A percentile compares a stretch with the other conserved stretches of the same genome.
phyloP scores from a whole-genome alignment of 2,888 invertebrate species.

The Drosophila nr. perissopoda region DNA sequence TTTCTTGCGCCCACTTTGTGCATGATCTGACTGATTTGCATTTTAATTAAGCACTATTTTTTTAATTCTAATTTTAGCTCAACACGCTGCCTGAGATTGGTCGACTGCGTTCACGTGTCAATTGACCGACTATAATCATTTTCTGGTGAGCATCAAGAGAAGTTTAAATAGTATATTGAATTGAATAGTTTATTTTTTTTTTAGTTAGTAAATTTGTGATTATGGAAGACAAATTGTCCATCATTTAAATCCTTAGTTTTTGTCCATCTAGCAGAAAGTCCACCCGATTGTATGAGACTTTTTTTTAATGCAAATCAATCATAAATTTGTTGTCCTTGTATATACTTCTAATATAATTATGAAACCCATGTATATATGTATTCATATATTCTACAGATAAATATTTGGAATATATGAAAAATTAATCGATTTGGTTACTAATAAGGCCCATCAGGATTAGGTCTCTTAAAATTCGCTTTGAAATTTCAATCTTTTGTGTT shows the following conservation, averaged over 20 bases:
- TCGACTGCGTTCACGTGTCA: constrained; percentile 45
- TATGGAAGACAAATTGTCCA: not conserved
- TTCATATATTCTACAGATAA: not conserved
- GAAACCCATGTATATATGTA: not conserved
- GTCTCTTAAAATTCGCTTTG: not conserved
- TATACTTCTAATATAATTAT: not conserved
- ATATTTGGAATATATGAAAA: not conserved
- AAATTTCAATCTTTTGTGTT: not conserved
- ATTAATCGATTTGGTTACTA: not conserved
- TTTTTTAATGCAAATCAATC: not conserved
- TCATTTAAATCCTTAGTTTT: not conserved
- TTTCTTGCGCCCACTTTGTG: not conserved
- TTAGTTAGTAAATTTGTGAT: not conserved
- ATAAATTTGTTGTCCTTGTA: not conserved
- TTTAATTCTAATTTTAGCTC: constrained; percentile 21
- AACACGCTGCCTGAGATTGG: constrained; percentile 19
- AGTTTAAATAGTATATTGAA: not conserved
- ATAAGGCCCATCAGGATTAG: not conserved
- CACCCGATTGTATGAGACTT: not conserved
- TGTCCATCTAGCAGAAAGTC: not conserved
- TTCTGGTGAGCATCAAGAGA: constrained; percentile 33
- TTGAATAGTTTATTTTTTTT: not conserved
- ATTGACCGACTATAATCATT: constrained; percentile 44
- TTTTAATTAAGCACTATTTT: not conserved
- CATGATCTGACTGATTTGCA: not conserved